Evolutionary conservation across 2,888 invertebrate species (phyloP).

Genomic region (Parochlus steinenii): DNA sequence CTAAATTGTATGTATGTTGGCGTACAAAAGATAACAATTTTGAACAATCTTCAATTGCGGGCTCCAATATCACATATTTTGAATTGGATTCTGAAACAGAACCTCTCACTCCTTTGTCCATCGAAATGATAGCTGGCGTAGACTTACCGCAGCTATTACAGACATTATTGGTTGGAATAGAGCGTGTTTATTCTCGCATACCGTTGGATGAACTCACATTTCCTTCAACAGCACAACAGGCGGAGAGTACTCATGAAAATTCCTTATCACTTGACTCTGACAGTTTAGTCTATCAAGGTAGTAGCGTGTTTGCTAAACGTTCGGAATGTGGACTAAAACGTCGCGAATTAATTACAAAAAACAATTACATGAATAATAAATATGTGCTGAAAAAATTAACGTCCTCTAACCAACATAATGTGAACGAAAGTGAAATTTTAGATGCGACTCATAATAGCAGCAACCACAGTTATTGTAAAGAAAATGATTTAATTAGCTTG

Average conservation of each 20-base stretch:
- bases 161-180: slow-evolving; percentile 47
- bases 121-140: slow-evolving; percentile 31
- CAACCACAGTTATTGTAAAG: slow-evolving; percentile 1
- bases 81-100: slow-evolving; percentile 24
- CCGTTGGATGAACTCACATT: slow-evolving; percentile 46
- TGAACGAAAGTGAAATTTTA: slow-evolving; percentile 5
- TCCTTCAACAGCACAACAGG: slow-evolving; percentile 28
- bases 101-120: slow-evolving; percentile 25
- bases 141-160: slow-evolving; percentile 46
- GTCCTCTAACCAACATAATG: neutral
- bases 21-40: slow-evolving; percentile 16
- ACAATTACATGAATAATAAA: slow-evolving; percentile 28
- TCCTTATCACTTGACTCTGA: neutral
- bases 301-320: slow-evolving; percentile 1
- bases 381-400: slow-evolving; percentile 26
- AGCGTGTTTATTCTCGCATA: slow-evolving; percentile 49
- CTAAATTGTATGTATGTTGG: slow-evolving; percentile 24
- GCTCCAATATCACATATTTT: slow-evolving; percentile 21
- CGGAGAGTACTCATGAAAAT: neutral
- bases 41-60: slow-evolving; percentile 17
- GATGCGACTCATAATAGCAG: neutral
- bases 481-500: slow-evolving; percentile 3
- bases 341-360: slow-evolving; percentile 32
- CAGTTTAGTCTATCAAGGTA: neutral
- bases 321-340: slow-evolving; percentile 26